phyloP scores from a whole-genome alignment of 2,113 vertebrate genomes.

The Miniopterus natalensis region DNA sequence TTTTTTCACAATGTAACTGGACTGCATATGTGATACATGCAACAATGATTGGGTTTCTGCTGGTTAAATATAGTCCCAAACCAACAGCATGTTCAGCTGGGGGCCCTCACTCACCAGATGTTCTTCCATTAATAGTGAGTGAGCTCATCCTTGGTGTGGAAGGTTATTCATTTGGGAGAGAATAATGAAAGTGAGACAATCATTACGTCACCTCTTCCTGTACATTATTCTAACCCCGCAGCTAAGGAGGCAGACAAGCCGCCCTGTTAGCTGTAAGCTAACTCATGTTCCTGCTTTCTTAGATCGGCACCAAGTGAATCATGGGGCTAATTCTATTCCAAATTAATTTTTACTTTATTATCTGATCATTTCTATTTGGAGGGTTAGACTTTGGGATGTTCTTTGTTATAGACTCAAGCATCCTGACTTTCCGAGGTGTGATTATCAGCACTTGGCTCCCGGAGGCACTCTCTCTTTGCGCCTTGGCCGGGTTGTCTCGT shows the following conservation, averaged over 20 bases:
- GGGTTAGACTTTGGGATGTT: not conserved
- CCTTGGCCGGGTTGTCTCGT: not conserved
- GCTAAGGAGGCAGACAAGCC: constrained; percentile 88
- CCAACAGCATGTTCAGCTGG: constrained; percentile 78
- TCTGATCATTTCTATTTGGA: constrained; percentile 32
- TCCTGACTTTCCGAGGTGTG: not conserved
- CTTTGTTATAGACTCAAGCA: not conserved
- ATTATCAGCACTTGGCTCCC: not conserved
- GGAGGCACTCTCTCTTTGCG: not conserved
- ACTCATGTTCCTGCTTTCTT: constrained; percentile 68
- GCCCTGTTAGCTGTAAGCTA: constrained; percentile 72
- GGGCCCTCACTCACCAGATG: constrained; percentile 91
- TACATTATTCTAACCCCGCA: constrained; percentile 90
- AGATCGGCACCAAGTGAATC: constrained; percentile 17
- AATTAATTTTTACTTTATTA: constrained; percentile 28
- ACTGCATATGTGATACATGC: constrained; percentile 73
- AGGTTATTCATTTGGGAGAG: constrained; percentile 93
- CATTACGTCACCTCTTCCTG: constrained; percentile 97
- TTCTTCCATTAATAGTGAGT: constrained; percentile 92
- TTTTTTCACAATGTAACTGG: constrained; percentile 52
- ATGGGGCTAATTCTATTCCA: not conserved
- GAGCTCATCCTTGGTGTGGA: constrained; percentile 94
- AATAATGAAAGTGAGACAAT: constrained; percentile 95
- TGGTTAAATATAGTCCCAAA: constrained; percentile 82
- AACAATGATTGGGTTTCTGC: constrained; percentile 75